These are phyloP conservation scores for Caradrina kadenii DNA, from an alignment of 2,888 invertebrate genomes.

Conservation along the genomic window DNA sequence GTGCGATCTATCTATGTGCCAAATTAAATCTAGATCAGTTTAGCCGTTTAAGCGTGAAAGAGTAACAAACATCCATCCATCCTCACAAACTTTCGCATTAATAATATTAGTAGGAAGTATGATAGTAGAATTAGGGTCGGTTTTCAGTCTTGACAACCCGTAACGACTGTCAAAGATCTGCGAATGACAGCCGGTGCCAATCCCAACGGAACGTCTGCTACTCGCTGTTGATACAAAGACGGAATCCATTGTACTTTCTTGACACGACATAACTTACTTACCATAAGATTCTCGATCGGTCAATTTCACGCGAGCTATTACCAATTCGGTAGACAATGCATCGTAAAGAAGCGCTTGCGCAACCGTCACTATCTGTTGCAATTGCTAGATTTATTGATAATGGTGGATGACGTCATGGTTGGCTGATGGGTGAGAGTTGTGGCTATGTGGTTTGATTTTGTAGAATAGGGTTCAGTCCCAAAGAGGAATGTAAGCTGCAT, in stretches of 20 bases:
- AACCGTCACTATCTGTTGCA: constrained; percentile 38
- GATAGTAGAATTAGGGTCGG: no score
- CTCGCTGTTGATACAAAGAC: no score
- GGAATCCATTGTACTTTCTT: neutral
- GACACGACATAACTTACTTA: constrained; percentile 41
- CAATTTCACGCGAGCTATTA: constrained; percentile 58
- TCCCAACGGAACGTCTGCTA: no score
- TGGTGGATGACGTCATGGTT: constrained; percentile 40
- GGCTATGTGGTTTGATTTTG: neutral
- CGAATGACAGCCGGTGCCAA: no score
- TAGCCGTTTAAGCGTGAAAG: no score
- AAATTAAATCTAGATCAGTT: no score
- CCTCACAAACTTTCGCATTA: no score
- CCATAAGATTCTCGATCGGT: constrained; percentile 28
- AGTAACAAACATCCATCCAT: no score
- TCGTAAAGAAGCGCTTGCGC: constrained; percentile 54
- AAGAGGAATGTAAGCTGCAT: neutral
- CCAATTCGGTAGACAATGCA: constrained; percentile 60
- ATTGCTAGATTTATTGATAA: constrained; percentile 53
- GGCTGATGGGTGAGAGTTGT: constrained; percentile 35
- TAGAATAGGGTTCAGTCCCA: constrained; percentile 1
- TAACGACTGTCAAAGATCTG: no score
- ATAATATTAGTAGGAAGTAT: no score
- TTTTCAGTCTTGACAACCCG: no score
- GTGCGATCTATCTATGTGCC: no score